Evolutionary conservation across 92 coral and sea anemone species (phyloP).

Genomic region (Zoanthus sociatus): DNA sequence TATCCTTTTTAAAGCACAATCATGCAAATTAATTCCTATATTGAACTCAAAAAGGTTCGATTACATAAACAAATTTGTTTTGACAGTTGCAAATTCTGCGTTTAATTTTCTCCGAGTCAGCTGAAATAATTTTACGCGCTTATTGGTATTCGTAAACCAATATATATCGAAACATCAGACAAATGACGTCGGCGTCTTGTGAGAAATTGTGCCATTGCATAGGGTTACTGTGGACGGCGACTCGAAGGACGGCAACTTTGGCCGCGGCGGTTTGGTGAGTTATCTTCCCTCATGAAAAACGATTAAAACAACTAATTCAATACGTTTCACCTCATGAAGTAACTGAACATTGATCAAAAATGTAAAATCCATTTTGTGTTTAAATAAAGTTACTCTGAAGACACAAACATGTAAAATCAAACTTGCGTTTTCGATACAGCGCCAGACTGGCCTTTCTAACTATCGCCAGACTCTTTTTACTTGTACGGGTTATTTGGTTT

Average conservation of each 20-base stretch:
- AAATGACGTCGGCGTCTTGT: too few relatives aligned
- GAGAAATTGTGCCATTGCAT: too few relatives aligned
- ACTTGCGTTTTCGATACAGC: neutral
- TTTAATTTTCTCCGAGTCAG: too few relatives aligned
- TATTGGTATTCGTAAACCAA: too few relatives aligned
- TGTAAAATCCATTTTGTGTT: neutral
- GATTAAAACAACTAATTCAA: neutral
- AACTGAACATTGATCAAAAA: neutral
- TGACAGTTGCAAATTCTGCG: too few relatives aligned
- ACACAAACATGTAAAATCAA: neutral
- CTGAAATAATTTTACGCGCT: too few relatives aligned
- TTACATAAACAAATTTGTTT: too few relatives aligned
- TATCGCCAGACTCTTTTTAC: neutral
- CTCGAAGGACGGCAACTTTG: neutral
- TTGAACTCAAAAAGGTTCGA: too few relatives aligned
- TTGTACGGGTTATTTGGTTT: too few relatives aligned
- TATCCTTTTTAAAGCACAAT: too few relatives aligned
- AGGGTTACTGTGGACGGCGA: neutral
- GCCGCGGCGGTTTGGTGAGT: neutral
- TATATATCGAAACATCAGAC: too few relatives aligned
- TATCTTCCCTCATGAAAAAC: constrained; percentile 2
- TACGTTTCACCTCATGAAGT: neutral
- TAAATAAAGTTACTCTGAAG: neutral
- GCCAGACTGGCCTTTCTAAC: neutral
- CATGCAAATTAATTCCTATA: too few relatives aligned